A percentile compares a stretch with the other conserved stretches of the same genome.
These are phyloP conservation scores for Buceros bicornis DNA, from an alignment of 2,797 vertebrate species.

Conservation along the genomic window DNA sequence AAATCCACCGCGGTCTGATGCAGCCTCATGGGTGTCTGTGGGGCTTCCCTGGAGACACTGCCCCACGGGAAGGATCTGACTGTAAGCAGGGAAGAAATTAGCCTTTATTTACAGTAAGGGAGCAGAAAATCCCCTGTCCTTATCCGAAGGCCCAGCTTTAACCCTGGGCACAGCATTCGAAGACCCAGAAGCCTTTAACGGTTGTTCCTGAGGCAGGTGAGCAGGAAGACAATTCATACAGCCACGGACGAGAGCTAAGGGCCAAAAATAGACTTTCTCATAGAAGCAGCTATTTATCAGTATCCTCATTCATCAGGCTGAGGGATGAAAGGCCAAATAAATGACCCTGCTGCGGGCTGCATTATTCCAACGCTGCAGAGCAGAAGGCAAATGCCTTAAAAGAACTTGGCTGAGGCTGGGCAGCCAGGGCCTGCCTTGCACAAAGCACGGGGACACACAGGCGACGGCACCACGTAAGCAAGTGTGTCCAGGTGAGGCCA, in stretches of 20 bases:
- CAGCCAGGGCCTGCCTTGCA: not conserved
- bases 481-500: not conserved
- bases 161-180: not conserved
- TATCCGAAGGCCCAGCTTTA: not conserved
- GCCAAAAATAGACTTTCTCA: not conserved
- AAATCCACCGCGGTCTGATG: not conserved
- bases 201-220: not conserved
- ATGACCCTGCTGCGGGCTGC: not conserved
- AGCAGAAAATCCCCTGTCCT: not conserved
- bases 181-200: not conserved
- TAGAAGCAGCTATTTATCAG: not conserved
- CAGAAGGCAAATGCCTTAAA: not conserved
- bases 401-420: not conserved
- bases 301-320: not conserved
- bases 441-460: not conserved
- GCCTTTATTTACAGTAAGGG: not conserved
- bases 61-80: not conserved
- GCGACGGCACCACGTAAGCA: not conserved
- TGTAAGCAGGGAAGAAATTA: not conserved
- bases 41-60: not conserved
- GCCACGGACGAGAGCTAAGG: not conserved
- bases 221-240: not conserved
- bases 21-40: not conserved
- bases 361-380: not conserved
- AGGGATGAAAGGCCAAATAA: constrained; percentile 5